These are phyloP conservation scores for Naja naja DNA, from an alignment of 2,113 vertebrate species.

Conservation along the genomic window DNA sequence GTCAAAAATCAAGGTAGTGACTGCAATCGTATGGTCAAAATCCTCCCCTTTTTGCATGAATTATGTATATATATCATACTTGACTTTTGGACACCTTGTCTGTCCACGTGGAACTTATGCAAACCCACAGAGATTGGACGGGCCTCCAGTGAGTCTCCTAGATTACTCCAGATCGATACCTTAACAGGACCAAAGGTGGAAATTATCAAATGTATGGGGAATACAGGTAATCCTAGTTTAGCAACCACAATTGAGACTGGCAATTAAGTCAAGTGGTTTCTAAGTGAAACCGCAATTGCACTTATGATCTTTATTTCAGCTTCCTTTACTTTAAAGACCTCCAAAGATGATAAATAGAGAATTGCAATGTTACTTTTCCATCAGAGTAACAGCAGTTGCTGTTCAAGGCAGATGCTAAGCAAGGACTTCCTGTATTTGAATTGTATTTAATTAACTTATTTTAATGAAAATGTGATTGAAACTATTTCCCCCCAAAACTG, in stretches of 20 bases:
- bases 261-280: background rate
- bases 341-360: background rate
- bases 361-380: background rate
- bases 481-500: background rate
- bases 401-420: background rate
- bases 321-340: background rate
- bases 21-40: background rate
- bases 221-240: background rate
- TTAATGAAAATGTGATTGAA: background rate
- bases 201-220: background rate
- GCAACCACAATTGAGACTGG: background rate
- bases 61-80: slow-evolving; percentile 5
- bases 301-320: background rate
- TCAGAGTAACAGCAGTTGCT: background rate
- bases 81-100: background rate
- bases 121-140: background rate
- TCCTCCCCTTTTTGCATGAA: background rate
- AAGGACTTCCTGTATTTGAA: background rate
- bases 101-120: background rate
- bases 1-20: background rate
- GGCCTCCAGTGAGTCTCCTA: background rate
- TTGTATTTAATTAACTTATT: background rate
- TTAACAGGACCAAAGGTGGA: background rate
- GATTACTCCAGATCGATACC: background rate
- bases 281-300: background rate